A percentile compares a stretch with the other conserved stretches of the same genome.
Evolutionary conservation across 2,113 vertebrate genomes (phyloP).

Genomic region (Chroicocephalus ridibundus): DNA sequence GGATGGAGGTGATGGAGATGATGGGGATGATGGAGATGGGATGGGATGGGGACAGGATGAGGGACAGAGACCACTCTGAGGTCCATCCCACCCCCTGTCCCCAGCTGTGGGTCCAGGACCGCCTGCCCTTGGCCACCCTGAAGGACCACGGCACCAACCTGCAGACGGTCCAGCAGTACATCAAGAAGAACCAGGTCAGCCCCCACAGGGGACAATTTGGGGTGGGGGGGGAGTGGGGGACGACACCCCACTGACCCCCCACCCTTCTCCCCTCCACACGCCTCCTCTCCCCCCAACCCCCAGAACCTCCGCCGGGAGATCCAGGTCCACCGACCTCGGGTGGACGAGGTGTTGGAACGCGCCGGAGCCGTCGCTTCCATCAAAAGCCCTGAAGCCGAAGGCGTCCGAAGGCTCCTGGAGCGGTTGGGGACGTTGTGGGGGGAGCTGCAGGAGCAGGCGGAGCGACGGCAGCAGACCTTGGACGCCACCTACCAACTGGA

Average conservation of each 20-base stretch:
- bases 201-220: background rate
- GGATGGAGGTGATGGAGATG: background rate
- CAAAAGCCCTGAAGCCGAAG: constrained; percentile 83
- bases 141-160: constrained; percentile 85
- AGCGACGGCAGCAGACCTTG: constrained; percentile 83
- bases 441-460: constrained; percentile 80
- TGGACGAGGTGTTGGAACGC: constrained; percentile 88
- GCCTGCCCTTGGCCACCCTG: constrained; percentile 83
- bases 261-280: background rate
- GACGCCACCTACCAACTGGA: constrained; percentile 91
- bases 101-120: constrained; percentile 89
- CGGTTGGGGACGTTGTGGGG: constrained; percentile 81
- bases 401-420: constrained; percentile 77
- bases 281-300: background rate
- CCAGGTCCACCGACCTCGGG: constrained; percentile 79
- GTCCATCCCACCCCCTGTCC: background rate
- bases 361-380: constrained; percentile 80
- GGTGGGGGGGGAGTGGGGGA: no score
- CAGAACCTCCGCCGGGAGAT: constrained; percentile 90
- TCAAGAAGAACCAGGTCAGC: constrained; percentile 91
- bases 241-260: background rate
- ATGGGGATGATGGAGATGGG: background rate
- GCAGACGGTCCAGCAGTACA: constrained; percentile 89
- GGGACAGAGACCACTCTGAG: background rate
- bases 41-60: background rate